Evolutionary conservation across 2,888 invertebrate species (phyloP).

Genomic region (Cheiracanthium punctorium): DNA sequence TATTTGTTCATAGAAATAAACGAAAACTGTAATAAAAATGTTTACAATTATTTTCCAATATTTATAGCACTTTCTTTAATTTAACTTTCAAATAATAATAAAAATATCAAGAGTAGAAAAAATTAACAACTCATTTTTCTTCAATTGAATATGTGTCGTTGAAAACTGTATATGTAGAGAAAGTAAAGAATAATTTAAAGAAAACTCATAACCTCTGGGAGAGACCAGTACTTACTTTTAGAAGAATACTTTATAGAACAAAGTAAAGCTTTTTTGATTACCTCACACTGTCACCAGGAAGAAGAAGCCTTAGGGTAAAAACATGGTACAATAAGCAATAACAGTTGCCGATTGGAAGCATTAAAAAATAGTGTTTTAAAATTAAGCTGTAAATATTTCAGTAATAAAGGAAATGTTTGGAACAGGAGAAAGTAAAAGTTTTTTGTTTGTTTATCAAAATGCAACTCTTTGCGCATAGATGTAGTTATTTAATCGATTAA

Average conservation of each 20-base stretch:
- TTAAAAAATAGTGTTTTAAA: constrained; percentile 49
- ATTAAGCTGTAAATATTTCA: constrained; percentile 53
- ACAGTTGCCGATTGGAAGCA: constrained; percentile 38
- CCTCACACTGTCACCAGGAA: neutral
- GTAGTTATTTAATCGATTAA: constrained; percentile 52
- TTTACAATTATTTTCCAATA: too few relatives aligned
- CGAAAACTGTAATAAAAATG: too few relatives aligned
- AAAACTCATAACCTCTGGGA: constrained; percentile 38
- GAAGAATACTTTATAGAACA: constrained; percentile 32
- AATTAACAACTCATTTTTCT: neutral
- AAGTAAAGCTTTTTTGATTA: constrained; percentile 57
- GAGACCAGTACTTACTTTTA: constrained; percentile 21
- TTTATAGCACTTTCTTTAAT: too few relatives aligned
- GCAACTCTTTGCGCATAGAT: constrained; percentile 16
- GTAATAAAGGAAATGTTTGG: constrained; percentile 42
- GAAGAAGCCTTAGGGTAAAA: constrained; percentile 5
- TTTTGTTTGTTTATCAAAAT: constrained; percentile 54
- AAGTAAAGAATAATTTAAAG: too few relatives aligned
- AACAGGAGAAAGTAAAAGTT: constrained; percentile 29
- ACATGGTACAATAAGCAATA: constrained; percentile 41
- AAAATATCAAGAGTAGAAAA: too few relatives aligned
- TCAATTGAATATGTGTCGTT: neutral
- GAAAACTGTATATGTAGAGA: neutral
- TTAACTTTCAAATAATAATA: too few relatives aligned
- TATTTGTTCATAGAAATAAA: too few relatives aligned